Evolutionary conservation across 2,113 vertebrate genomes (phyloP).

Genomic region (Pristiophorus japonicus): DNA sequence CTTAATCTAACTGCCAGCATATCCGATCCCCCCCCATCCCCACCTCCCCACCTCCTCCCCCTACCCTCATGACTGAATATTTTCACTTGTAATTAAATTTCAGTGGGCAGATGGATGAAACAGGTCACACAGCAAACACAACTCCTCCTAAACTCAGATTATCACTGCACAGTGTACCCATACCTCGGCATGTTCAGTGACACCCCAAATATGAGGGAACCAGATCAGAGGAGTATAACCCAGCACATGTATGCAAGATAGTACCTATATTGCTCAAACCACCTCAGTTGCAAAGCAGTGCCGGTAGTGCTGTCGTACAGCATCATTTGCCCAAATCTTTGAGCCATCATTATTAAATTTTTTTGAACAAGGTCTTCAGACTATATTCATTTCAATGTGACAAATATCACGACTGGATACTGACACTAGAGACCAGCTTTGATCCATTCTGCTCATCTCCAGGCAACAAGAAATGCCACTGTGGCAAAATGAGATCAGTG

Average conservation of each 20-base stretch:
- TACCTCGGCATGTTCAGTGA: neutral
- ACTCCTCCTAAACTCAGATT: neutral
- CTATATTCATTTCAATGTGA: neutral
- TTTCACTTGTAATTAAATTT: neutral
- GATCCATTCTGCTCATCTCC: slow-evolving; percentile 10
- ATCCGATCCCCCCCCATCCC: neutral
- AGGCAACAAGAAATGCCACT: slow-evolving; percentile 35
- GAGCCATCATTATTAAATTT: neutral
- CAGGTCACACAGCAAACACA: neutral
- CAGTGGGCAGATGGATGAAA: neutral
- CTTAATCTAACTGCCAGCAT: neutral
- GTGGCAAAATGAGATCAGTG: neutral
- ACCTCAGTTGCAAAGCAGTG: neutral
- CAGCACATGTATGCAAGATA: neutral
- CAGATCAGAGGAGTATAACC: neutral
- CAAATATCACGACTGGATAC: neutral
- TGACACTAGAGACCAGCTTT: neutral
- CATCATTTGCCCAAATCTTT: neutral
- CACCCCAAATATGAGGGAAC: neutral
- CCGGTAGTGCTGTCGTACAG: neutral
- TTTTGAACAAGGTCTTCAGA: neutral
- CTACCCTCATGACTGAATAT: neutral
- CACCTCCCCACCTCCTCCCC: neutral
- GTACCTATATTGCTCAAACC: neutral
- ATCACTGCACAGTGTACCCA: neutral